Percentiles rank a stretch among this genome's conserved stretches.
These are phyloP conservation scores for Parnassius glacialis DNA, from an alignment of 2,888 invertebrate species.

Conservation along the genomic window DNA sequence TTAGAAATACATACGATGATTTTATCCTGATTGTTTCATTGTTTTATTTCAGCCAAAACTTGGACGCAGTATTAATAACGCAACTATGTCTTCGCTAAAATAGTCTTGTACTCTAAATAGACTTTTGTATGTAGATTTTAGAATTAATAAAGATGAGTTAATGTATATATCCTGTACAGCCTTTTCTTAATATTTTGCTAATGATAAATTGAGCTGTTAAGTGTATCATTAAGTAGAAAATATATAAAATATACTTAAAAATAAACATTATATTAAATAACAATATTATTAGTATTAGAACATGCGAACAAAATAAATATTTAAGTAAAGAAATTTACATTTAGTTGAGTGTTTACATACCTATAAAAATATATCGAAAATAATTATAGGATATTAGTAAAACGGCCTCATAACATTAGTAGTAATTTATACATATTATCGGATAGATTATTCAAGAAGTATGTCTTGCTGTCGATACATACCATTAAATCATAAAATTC, in stretches of 20 bases:
- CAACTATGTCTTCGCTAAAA: slow-evolving; percentile 26
- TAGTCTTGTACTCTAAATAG: slow-evolving; percentile 13
- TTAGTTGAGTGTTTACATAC: no score
- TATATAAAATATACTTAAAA: slow-evolving; percentile 30
- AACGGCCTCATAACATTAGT: slow-evolving; percentile 49
- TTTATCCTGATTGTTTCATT: not conserved
- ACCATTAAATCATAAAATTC: slow-evolving; percentile 29
- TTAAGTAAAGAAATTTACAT: no score
- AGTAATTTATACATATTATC: slow-evolving; percentile 63
- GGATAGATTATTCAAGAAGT: slow-evolving; percentile 61
- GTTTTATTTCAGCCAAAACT: slow-evolving; percentile 85
- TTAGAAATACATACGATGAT: no score
- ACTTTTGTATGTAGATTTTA: slow-evolving; percentile 12
- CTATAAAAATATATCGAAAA: slow-evolving; percentile 23
- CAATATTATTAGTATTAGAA: slow-evolving; percentile 11
- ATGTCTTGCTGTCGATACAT: slow-evolving; percentile 40
- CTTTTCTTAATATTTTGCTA: slow-evolving; percentile 55
- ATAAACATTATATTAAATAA: slow-evolving; percentile 7
- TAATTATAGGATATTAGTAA: slow-evolving; percentile 36
- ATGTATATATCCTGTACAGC: slow-evolving; percentile 60
- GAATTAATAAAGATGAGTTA: slow-evolving; percentile 12
- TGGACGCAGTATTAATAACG: slow-evolving; percentile 89
- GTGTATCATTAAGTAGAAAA: slow-evolving; percentile 43
- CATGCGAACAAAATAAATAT: slow-evolving; percentile 1
- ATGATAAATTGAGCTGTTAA: slow-evolving; percentile 53